These are phyloP conservation scores for Entomyzon cyanotis DNA, from an alignment of 2,113 vertebrate species.

Conservation along the genomic window DNA sequence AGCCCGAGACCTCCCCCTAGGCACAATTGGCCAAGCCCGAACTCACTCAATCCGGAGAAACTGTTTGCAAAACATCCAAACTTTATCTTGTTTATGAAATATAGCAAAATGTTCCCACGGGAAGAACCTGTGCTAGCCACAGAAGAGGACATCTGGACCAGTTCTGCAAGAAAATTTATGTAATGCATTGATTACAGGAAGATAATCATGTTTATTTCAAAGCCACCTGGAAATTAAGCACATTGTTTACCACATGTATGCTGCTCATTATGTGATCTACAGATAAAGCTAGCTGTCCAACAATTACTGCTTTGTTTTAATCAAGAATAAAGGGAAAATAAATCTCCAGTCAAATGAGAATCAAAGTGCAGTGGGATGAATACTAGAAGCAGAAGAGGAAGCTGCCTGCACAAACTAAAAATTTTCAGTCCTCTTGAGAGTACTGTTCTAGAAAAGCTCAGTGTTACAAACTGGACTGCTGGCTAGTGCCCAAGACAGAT, in stretches of 20 bases:
- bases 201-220: not conserved
- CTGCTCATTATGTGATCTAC: not conserved
- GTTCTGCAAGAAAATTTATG: not conserved
- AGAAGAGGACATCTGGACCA: not conserved
- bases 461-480: not conserved
- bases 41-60: no score
- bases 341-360: not conserved
- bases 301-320: not conserved
- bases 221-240: constrained; percentile 19
- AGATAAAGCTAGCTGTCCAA: not conserved
- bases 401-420: not conserved
- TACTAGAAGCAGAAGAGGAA: not conserved
- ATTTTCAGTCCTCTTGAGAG: not conserved
- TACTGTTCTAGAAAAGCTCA: not conserved
- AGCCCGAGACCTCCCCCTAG: no score
- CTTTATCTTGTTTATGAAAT: no score
- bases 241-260: not conserved
- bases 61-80: no score
- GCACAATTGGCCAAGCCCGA: no score
- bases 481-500: not conserved
- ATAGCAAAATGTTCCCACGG: no score
- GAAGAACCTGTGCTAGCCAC: no score
- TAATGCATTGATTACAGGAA: not conserved
- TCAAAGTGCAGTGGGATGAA: not conserved
- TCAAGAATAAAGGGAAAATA: not conserved